A percentile compares a stretch with the other conserved stretches of the same genome.
These are phyloP conservation scores for Clinocottus analis DNA, from an alignment of 2,113 vertebrate species.

Conservation along the genomic window DNA sequence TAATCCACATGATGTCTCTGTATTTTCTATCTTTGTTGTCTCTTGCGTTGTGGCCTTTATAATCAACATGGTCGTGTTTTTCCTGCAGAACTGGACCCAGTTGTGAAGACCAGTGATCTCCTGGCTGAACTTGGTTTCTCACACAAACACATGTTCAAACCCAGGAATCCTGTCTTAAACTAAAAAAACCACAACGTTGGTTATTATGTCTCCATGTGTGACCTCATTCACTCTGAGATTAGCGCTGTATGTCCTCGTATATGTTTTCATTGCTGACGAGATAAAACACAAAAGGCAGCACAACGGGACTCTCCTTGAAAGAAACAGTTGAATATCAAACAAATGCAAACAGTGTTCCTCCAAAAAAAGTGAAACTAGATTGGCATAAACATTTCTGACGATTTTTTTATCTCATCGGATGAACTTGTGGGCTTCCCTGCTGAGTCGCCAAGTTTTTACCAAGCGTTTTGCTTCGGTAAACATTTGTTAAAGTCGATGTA, in stretches of 20 bases:
- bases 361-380: no score
- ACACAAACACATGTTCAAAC: conserved; percentile 93
- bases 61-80: conserved; percentile 84
- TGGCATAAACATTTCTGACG: no score
- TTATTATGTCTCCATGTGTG: neutral
- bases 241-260: neutral
- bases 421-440: no score
- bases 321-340: neutral
- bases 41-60: conserved; percentile 86
- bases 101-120: no score
- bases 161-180: conserved; percentile 76
- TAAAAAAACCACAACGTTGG: neutral
- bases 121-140: conserved; percentile 85
- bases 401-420: no score
- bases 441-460: no score
- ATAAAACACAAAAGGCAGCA: neutral
- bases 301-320: neutral
- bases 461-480: neutral
- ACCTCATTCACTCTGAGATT: neutral
- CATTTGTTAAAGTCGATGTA: neutral
- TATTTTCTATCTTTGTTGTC: conserved; percentile 77
- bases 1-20: neutral
- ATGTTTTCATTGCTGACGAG: neutral
- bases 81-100: no score
- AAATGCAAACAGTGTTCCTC: no score